Evolutionary conservation across 35 echinoderm and acorn worm genomes (phyloP), one percentile per base, ranked within the genome.

Genomic region (Ophioderma brevispina): DNA sequence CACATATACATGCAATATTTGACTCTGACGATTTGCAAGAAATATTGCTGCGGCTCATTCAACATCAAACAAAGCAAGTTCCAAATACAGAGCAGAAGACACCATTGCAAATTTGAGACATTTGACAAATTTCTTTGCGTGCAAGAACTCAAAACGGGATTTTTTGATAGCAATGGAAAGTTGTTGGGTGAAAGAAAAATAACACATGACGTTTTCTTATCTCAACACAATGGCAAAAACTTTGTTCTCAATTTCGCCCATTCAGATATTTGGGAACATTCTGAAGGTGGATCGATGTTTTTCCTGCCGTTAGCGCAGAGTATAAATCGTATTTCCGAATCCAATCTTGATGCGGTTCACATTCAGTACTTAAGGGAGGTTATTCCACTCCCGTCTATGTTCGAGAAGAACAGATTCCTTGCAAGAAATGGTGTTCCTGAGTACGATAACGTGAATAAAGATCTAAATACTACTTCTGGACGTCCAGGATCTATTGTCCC

Each of bases 401-500:
- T 25, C 10, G 10, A 3, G 59, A 70, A 30, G 52, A 85, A 89
- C 21, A 37, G 19, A 2, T 41, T 81, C 14, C 18, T 80, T 34
- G 43, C 28, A 6, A 34, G 33, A 36, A 55, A 3, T 17, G 21
- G 34, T 0, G 70, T 85, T 64, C 83, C 83, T 0, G 15, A 32
- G 13, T 85, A 64, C 13, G 52, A 59, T 36, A 35, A 79, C 32
- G 33, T 36, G 18, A 21, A n/a, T 33, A 49, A 38, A 80, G 40
- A 31, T 11, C 78, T 37, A 14, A 40, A 80, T 30, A 6, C 76
- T 37, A 39, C 76, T 37, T 13, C 38, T 0, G 13, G 38, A 49
- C 36, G 28, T 36, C 87, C 87, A 10, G 87, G 87, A 63, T 78
- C 40, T 17, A 42, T 36, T 31, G 77, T 89, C 1, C 87, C 87